phyloP scores from a whole-genome alignment of 2,797 vertebrate genomes.

The Danio tinwini region DNA sequence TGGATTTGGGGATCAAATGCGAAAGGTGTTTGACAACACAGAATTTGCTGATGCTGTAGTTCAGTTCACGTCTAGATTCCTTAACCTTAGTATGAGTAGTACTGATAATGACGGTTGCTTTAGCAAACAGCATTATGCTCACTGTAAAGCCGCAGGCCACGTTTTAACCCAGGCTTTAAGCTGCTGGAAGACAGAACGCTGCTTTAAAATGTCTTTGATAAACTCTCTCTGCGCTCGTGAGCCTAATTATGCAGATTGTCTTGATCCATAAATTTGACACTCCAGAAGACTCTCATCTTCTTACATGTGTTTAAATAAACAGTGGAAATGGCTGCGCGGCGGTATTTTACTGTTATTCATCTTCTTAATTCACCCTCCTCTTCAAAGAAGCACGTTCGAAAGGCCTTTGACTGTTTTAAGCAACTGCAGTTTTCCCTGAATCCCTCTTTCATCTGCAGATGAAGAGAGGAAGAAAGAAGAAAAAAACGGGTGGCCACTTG shows the following conservation, averaged over 20 bases:
- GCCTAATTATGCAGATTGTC: slow-evolving; percentile 31
- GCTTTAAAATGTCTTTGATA: slow-evolving; percentile 30
- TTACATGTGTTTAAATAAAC: slow-evolving; percentile 38
- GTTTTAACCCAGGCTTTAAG: background rate
- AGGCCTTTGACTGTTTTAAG: slow-evolving; percentile 19
- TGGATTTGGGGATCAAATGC: no score
- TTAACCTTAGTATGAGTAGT: background rate
- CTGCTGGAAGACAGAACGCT: background rate
- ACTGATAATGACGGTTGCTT: background rate
- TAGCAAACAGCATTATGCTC: slow-evolving; percentile 1
- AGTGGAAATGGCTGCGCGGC: slow-evolving; percentile 6
- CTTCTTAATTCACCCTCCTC: slow-evolving; percentile 13
- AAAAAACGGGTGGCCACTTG: slow-evolving; percentile 58
- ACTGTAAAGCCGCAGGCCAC: background rate
- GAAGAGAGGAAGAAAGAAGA: slow-evolving; percentile 57
- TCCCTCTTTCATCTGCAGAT: slow-evolving; percentile 71
- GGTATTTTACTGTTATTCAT: slow-evolving; percentile 7
- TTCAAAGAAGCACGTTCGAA: slow-evolving; percentile 26
- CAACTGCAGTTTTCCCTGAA: slow-evolving; percentile 30
- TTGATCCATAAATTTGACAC: slow-evolving; percentile 34
- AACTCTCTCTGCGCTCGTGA: slow-evolving; percentile 8
- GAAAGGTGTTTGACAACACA: no score
- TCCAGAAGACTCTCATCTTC: slow-evolving; percentile 19
- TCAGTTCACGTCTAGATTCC: background rate
- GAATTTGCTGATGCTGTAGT: no score